Conservation (phyloP, 2,888 invertebrate genomes). For the Xanthorhoe designata region DNA sequence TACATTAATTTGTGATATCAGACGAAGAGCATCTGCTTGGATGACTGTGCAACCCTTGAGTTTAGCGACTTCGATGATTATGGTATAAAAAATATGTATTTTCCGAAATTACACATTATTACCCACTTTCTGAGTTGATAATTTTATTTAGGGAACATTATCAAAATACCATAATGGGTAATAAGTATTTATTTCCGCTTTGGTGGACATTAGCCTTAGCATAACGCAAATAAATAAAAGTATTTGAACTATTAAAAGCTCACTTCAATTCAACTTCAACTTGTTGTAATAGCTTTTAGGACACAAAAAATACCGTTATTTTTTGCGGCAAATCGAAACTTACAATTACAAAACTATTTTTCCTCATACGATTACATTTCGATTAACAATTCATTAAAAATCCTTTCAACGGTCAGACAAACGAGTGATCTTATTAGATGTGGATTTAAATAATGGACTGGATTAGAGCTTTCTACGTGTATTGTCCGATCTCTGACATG, state of each 20-base stretch:
- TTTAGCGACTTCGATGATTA: slow-evolving; percentile 23
- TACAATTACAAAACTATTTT: slow-evolving; percentile 19
- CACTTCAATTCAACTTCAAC: neutral
- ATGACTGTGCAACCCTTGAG: slow-evolving; percentile 37
- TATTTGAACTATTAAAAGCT: neutral
- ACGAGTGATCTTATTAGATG: slow-evolving; percentile 44
- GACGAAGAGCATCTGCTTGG: slow-evolving; percentile 42
- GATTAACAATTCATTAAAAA: slow-evolving; percentile 41
- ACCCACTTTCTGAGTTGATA: too few relatives aligned
- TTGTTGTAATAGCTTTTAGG: neutral
- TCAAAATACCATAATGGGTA: neutral
- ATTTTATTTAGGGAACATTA: too few relatives aligned
- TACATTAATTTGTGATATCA: slow-evolving; percentile 45
- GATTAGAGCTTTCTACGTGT: slow-evolving; percentile 69
- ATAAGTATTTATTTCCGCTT: neutral
- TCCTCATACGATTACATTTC: slow-evolving; percentile 29
- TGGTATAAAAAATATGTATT: neutral
- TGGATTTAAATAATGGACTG: slow-evolving; percentile 67
- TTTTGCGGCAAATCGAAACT: neutral
- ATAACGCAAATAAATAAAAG: neutral
- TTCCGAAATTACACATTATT: too few relatives aligned
- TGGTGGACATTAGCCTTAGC: neutral
- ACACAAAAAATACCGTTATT: slow-evolving; percentile 6
- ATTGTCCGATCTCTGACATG: slow-evolving; percentile 65
- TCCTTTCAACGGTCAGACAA: slow-evolving; percentile 43